Percentiles rank a stretch among this genome's conserved stretches.
These are phyloP conservation scores for Sericinus montela DNA, from an alignment of 2,888 invertebrate genomes.

Conservation along the genomic window DNA sequence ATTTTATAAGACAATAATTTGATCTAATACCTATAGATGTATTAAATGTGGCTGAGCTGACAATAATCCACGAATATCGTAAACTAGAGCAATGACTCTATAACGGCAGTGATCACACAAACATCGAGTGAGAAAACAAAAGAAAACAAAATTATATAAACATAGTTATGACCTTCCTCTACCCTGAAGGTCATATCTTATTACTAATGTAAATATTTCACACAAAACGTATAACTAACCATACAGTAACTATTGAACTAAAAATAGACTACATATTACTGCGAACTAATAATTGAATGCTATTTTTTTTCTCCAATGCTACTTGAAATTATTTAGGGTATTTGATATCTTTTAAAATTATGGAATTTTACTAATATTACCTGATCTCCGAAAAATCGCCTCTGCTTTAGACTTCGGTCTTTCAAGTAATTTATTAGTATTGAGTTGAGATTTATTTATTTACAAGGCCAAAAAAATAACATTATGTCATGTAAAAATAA, in stretches of 20 bases:
- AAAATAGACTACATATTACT: slow-evolving; percentile 19
- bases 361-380: slow-evolving; percentile 8
- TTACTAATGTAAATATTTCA: slow-evolving; percentile 17
- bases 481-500: too few species aligned
- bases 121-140: slow-evolving; percentile 34
- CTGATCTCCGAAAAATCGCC: slow-evolving; percentile 6
- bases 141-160: slow-evolving; percentile 55
- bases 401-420: slow-evolving; percentile 16
- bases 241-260: slow-evolving; percentile 19
- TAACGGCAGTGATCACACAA: slow-evolving; percentile 36
- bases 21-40: slow-evolving; percentile 27
- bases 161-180: slow-evolving; percentile 59
- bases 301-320: neutral
- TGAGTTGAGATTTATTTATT: slow-evolving; percentile 34
- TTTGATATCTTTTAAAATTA: too few species aligned
- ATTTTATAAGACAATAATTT: too few species aligned
- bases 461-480: slow-evolving; percentile 31
- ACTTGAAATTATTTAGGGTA: too few species aligned
- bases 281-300: too few species aligned
- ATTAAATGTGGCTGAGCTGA: slow-evolving; percentile 30
- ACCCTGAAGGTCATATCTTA: slow-evolving; percentile 51
- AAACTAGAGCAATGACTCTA: slow-evolving; percentile 44
- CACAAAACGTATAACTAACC: neutral
- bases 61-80: slow-evolving; percentile 19
- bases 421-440: slow-evolving; percentile 31